Evolutionary conservation across 2,888 invertebrate species (phyloP).

Genomic region (Plebejus anna): DNA sequence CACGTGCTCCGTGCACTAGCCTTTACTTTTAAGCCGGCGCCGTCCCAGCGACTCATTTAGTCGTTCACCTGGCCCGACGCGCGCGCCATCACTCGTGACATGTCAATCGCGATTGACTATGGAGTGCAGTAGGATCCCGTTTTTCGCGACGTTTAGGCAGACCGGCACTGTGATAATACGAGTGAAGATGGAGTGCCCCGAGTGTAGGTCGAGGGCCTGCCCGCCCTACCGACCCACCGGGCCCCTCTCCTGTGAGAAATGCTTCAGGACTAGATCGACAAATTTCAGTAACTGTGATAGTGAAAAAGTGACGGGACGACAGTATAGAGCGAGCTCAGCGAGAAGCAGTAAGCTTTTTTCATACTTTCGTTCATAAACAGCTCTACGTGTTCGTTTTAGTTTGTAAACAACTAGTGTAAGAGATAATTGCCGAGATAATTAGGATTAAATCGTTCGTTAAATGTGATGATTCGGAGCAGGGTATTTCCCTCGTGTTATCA

Average conservation of each 20-base stretch:
- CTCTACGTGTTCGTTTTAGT: not conserved
- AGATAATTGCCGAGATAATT: slow-evolving; percentile 11
- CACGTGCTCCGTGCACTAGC: slow-evolving; percentile 58
- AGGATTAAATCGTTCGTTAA: slow-evolving; percentile 18
- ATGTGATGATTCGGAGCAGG: not conserved
- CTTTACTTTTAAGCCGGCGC: slow-evolving; percentile 66
- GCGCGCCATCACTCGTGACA: slow-evolving; percentile 70
- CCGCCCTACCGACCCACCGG: slow-evolving; percentile 40
- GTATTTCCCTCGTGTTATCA: slow-evolving; percentile 27
- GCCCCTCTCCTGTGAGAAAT: slow-evolving; percentile 63
- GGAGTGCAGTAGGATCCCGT: slow-evolving; percentile 65
- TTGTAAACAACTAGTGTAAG: not conserved
- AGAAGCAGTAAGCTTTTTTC: slow-evolving; percentile 67
- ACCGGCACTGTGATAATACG: slow-evolving; percentile 67
- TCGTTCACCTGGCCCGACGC: slow-evolving; percentile 70
- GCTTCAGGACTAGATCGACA: slow-evolving; percentile 69
- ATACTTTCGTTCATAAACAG: slow-evolving; percentile 33
- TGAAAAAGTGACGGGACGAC: slow-evolving; percentile 62
- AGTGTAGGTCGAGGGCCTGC: slow-evolving; percentile 46
- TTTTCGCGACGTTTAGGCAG: slow-evolving; percentile 62
- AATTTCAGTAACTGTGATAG: slow-evolving; percentile 75
- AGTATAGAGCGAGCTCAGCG: slow-evolving; percentile 60
- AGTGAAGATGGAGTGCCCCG: slow-evolving; percentile 59
- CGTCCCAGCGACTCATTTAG: slow-evolving; percentile 70
- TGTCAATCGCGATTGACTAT: slow-evolving; percentile 63